phyloP scores from a whole-genome alignment of 2,797 vertebrate species.

The Lerista edwardsae region DNA sequence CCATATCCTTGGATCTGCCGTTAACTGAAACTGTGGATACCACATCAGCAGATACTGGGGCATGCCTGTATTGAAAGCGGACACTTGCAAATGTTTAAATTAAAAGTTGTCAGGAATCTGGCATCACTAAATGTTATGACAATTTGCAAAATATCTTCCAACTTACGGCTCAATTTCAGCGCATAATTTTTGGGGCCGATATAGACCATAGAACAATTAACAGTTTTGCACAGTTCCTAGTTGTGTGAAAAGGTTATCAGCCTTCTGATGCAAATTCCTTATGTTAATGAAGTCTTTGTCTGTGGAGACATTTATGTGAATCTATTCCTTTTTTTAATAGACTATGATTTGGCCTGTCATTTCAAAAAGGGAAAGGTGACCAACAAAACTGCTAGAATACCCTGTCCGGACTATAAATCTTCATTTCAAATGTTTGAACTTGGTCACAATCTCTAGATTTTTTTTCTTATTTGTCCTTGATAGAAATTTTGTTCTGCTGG shows the following conservation, averaged over 20 bases:
- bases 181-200: not conserved
- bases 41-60: too few species aligned
- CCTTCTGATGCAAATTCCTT: not conserved
- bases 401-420: not conserved
- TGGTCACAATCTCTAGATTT: not conserved
- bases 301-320: not conserved
- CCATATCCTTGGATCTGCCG: too few species aligned
- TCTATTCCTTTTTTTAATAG: not conserved
- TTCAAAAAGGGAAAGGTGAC: not conserved
- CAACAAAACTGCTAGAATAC: not conserved
- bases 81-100: not conserved
- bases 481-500: not conserved
- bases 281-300: not conserved
- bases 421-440: not conserved
- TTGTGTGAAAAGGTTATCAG: not conserved
- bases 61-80: not conserved
- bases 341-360: not conserved
- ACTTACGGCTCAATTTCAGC: not conserved
- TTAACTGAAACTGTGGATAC: too few species aligned
- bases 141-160: not conserved
- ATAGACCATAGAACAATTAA: not conserved
- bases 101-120: not conserved
- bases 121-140: not conserved
- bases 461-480: constrained; percentile 31
- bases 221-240: not conserved